phyloP scores from a whole-genome alignment of 2,113 vertebrate genomes.

The Ptilorrhoa leucosticta region DNA sequence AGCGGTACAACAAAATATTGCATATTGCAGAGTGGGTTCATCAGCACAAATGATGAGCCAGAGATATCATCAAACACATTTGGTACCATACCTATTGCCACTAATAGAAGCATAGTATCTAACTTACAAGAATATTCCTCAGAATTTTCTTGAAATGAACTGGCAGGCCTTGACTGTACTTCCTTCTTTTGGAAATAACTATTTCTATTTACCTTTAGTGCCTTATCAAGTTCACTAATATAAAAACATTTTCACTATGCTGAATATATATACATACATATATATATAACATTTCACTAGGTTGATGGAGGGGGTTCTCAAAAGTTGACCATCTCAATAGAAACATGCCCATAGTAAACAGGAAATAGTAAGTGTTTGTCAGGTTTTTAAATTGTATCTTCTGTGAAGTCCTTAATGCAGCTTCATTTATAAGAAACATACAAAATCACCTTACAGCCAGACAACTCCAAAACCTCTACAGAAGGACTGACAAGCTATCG shows the following conservation, averaged over 20 bases:
- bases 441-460: not conserved
- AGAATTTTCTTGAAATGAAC: slow-evolving; percentile 11
- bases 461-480: not conserved
- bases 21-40: not conserved
- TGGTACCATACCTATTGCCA: not conserved
- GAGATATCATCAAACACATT: not conserved
- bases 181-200: slow-evolving; percentile 64
- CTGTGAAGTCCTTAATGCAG: not conserved
- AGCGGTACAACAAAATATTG: not conserved
- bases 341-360: slow-evolving; percentile 75
- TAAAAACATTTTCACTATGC: slow-evolving; percentile 63
- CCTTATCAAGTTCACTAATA: not conserved
- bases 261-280: too few relatives aligned
- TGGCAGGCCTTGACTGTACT: slow-evolving; percentile 61
- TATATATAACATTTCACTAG: slow-evolving; percentile 39
- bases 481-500: not conserved
- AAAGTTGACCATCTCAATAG: slow-evolving; percentile 77
- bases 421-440: not conserved
- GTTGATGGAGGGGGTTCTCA: slow-evolving; percentile 67
- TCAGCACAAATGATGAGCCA: not conserved
- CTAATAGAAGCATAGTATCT: not conserved
- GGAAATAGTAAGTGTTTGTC: slow-evolving; percentile 47
- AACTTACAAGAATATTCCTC: not conserved
- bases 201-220: slow-evolving; percentile 10
- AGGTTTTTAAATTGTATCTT: not conserved